Percentiles rank a stretch among this genome's conserved stretches.
These are phyloP conservation scores for Ichneumon xanthorius DNA, from an alignment of 2,888 invertebrate species.

Conservation along the genomic window DNA sequence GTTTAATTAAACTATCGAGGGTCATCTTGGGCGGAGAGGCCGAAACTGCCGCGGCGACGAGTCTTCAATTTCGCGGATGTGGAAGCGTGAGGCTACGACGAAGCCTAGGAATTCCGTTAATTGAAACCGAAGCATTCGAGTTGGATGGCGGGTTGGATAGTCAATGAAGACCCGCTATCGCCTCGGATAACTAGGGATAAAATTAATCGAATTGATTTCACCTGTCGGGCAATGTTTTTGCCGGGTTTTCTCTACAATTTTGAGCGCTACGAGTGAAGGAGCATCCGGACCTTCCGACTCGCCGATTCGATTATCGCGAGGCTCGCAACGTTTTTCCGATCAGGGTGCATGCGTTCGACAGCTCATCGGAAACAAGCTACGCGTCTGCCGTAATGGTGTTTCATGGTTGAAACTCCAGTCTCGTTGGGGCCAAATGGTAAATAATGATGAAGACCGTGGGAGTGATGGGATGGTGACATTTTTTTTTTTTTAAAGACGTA, in stretches of 20 bases:
- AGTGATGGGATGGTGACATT: not conserved
- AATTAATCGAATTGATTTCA: constrained; percentile 77
- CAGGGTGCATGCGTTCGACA: not conserved
- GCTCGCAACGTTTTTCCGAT: not conserved
- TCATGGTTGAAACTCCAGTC: not conserved
- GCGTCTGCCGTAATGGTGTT: not conserved
- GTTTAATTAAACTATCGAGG: not conserved
- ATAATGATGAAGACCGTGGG: constrained; percentile 9
- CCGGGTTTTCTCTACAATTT: not conserved
- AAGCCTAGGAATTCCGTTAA: constrained; percentile 75
- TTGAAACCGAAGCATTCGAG: constrained; percentile 70
- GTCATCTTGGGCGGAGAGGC: not conserved
- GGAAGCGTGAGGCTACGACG: not conserved
- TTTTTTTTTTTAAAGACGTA: not conserved
- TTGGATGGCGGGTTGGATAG: constrained; percentile 32
- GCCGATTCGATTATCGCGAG: not conserved
- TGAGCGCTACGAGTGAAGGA: not conserved
- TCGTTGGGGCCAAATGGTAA: constrained; percentile 23
- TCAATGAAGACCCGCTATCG: constrained; percentile 70
- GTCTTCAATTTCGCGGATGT: constrained; percentile 3
- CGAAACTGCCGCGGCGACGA: constrained; percentile 1
- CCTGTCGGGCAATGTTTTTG: constrained; percentile 31
- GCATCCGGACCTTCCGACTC: not conserved
- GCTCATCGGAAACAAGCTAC: not conserved
- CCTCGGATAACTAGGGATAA: constrained; percentile 73